Base-by-base conservation (phyloP, 2,888 invertebrate species). In the Iselma pallidipennis region DNA sequence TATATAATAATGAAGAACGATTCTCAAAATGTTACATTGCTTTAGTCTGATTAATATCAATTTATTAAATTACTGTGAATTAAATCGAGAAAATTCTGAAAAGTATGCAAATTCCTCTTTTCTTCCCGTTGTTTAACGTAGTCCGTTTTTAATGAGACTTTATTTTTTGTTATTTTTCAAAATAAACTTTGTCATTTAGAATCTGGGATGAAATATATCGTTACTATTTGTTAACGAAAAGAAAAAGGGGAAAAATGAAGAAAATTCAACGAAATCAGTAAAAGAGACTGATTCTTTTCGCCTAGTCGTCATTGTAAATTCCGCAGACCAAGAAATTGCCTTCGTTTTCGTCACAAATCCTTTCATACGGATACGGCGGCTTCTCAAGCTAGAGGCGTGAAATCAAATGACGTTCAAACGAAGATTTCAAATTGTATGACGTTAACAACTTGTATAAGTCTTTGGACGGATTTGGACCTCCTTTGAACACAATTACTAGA, bases 281-380 rank as follows among this genome's bases (percentile, higher is more conserved):
- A 37, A 37, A 19, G 37, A 37, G 37, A 37, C 16, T 16, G 37
- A 37, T 16, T 37, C 37, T 16, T 16, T 37, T 56, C 29, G 45
- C 26, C 4, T 10, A 55, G 12, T 55, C 45, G 26, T 50, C 49
- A 28, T 50, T 37, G 53, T 25, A 33, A 33, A 60, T 58, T 56
- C 61, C 61, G 52, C 65, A 61, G 56, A 61, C 61, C 65, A 58
- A 61, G 61, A 61, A 61, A 65, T 65, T 65, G 65, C 55, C 65
- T 65, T 65, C 65, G 58, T 65, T 65, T 37, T 55, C 65, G 56
- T 65, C 61, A 61, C 65, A 58, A 65, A 65, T 61, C 59, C 65
- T 65, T 59, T 50, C 50, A 50, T 25, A 50, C 28, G 50, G 33
- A 37, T 37, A 37, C 33, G 14, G 33, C 6, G 7, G 33, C 14